Base-by-base conservation (phyloP, 2,797 vertebrate species). In the Sebastes kiyomatsui region DNA sequence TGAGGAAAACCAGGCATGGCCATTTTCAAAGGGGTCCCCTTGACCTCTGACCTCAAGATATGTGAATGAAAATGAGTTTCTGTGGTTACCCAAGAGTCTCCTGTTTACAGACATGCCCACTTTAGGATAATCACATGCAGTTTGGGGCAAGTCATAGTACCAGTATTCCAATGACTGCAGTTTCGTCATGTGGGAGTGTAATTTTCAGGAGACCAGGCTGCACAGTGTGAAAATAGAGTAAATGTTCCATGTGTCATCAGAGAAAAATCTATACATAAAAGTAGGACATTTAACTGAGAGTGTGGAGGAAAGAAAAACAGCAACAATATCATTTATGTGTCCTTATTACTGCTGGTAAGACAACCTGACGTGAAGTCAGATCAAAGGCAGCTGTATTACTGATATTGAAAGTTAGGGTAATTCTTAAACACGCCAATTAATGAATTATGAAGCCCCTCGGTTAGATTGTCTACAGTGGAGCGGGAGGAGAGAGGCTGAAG, bases 401-500 rank as follows among this genome's bases (percentile, higher is more conserved):
- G 61, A 80, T 76, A 59, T 32, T 55, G 22, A 80, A 82, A 75
- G 22, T 14, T 30, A 27, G 16, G 18, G 62, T 52, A 8, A 54
- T 42, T 81, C 18, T 69, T 59, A n/a, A 69, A 38, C 20, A 68
- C 16, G 22, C 27, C 70, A 66, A n/a, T 77, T 46, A 83, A 72
- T 16, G 49, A 38, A 65, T 25, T 58, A 32, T 25, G 33, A 27
- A 49, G 18, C 72, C 52, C 54, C 67, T 76, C 0, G 7, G 27
- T 67, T 38, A 16, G n/a, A 72, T 22, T 16, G 33, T 74, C 35
- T 71, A 56, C 7, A 23, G 35, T 13, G 1, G n/a, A 80, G 52
- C 2, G 6, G 65, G 55, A 73, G 64, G 54, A n/a, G 54, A 42
- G 69, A 77, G 78, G 25, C 77, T 89, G 79, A 85, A 92, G 85